Evolutionary conservation across 2,797 vertebrate species (phyloP).

Genomic region (Prionace glauca): DNA sequence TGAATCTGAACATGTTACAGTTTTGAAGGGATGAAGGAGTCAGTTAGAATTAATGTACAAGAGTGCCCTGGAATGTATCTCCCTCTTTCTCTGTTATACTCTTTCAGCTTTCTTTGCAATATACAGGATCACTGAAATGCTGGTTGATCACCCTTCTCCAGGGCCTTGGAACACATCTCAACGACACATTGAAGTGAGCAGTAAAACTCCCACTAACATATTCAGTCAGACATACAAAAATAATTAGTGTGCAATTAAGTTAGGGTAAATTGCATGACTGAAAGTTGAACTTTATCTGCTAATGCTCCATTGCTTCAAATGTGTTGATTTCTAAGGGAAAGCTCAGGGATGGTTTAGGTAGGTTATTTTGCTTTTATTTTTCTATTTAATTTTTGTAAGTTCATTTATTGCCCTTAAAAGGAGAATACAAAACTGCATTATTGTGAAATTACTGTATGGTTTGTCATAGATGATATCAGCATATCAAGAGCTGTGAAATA

Average conservation of each 20-base stretch:
- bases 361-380: not conserved
- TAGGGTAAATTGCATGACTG: not conserved
- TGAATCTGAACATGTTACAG: not conserved
- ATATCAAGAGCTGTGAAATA: too few species aligned
- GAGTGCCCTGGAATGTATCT: not conserved
- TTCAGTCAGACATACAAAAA: not conserved
- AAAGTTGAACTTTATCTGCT: not conserved
- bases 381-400: not conserved
- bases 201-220: not conserved
- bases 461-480: not conserved
- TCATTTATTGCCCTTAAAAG: not conserved
- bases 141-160: not conserved
- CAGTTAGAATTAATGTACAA: not conserved
- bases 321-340: not conserved
- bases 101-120: not conserved
- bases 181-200: not conserved
- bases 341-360: not conserved
- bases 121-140: not conserved
- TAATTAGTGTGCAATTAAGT: not conserved
- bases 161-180: not conserved
- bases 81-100: not conserved
- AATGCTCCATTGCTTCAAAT: not conserved
- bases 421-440: not conserved
- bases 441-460: not conserved
- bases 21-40: not conserved